Percentiles rank a stretch among this genome's conserved stretches.
Evolutionary conservation across 1,140 invertebrate species (phyloP).

Genomic region (Cepaea nemoralis): DNA sequence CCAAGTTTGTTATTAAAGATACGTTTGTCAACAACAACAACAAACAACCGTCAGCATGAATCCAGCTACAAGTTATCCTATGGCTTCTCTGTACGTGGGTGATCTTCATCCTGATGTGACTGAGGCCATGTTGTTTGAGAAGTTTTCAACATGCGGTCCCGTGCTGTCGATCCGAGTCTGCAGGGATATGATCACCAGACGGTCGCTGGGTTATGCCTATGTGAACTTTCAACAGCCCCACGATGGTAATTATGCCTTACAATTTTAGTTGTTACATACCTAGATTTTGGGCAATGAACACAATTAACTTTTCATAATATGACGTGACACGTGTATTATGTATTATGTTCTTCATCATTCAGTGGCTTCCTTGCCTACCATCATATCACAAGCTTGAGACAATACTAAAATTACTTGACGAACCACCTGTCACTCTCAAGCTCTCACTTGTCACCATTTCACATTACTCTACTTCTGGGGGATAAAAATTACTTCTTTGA

Average conservation of each 20-base stretch:
- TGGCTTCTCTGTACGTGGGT: constrained; percentile 97
- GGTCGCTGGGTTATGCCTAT: constrained; percentile 99
- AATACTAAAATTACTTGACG: too few relatives aligned
- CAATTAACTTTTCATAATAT: too few relatives aligned
- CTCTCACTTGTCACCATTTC: too few relatives aligned
- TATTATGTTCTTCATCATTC: too few relatives aligned
- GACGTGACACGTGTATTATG: too few relatives aligned
- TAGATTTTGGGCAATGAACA: too few relatives aligned
- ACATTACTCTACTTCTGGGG: too few relatives aligned
- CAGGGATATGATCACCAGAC: constrained; percentile 95
- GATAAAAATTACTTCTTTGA: too few relatives aligned
- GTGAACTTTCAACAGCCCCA: constrained; percentile 99
- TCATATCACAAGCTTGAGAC: too few relatives aligned
- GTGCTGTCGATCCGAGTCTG: constrained; percentile 99
- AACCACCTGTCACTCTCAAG: too few relatives aligned
- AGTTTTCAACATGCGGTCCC: constrained; percentile 97
- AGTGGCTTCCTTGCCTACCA: too few relatives aligned
- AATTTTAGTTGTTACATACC: too few relatives aligned
- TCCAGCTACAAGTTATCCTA: constrained; percentile 63
- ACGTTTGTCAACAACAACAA: not conserved
- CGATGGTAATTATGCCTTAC: constrained; percentile 79
- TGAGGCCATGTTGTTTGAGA: constrained; percentile 99
- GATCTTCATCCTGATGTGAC: constrained; percentile 98
- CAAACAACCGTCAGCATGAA: constrained; percentile 83
- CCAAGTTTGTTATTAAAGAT: constrained; percentile 64